Evolutionary conservation across 2,888 invertebrate species (phyloP).

Genomic region (Perizoma affinitatum): DNA sequence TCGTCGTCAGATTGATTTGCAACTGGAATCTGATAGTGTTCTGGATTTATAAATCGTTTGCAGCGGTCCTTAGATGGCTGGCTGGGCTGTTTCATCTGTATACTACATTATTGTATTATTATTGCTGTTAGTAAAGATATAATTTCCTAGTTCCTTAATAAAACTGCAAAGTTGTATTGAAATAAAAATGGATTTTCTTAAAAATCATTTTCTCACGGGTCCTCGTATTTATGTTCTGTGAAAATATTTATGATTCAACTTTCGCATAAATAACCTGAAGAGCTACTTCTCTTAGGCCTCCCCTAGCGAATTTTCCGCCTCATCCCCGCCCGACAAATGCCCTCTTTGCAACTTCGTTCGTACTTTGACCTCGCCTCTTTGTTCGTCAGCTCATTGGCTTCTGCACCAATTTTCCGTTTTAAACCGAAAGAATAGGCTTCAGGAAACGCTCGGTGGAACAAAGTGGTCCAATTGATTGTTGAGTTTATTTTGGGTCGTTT

Average conservation of each 20-base stretch:
- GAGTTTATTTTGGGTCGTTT: slow-evolving; percentile 12
- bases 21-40: too few relatives aligned
- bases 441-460: neutral
- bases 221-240: slow-evolving; percentile 4
- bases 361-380: slow-evolving; percentile 47
- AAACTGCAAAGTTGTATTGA: too few relatives aligned
- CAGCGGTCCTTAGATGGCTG: too few relatives aligned
- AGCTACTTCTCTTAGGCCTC: slow-evolving; percentile 30
- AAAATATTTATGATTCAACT: slow-evolving; percentile 17
- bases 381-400: slow-evolving; percentile 46
- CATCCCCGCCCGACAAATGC: slow-evolving; percentile 47
- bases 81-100: too few relatives aligned
- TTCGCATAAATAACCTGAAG: slow-evolving; percentile 38
- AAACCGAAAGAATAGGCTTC: slow-evolving; percentile 4
- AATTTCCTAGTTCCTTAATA: too few relatives aligned
- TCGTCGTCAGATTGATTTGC: too few relatives aligned
- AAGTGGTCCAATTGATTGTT: slow-evolving; percentile 2
- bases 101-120: too few relatives aligned
- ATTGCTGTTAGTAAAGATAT: too few relatives aligned
- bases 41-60: too few relatives aligned
- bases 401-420: slow-evolving; percentile 42
- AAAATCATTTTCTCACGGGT: neutral
- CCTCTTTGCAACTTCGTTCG: slow-evolving; percentile 42
- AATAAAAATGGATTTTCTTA: too few relatives aligned
- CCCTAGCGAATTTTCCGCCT: slow-evolving; percentile 50